A percentile compares a stretch with the other conserved stretches of the same genome.
phyloP scores from a whole-genome alignment of 2,888 invertebrate genomes.

The Psylliodes chrysocephalus region DNA sequence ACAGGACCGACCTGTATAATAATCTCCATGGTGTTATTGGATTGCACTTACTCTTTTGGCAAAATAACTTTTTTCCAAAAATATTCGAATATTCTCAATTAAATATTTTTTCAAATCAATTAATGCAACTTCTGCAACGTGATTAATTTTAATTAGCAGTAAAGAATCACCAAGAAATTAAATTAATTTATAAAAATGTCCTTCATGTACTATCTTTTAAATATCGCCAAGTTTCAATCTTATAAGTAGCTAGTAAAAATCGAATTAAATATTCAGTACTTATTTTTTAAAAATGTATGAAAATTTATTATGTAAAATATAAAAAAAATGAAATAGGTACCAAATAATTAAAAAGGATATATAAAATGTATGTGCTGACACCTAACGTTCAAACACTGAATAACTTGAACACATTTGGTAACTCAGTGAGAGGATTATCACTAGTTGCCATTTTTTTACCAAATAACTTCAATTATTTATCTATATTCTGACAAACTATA shows the following conservation, averaged over 20 bases:
- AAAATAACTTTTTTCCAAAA: conserved; percentile 4
- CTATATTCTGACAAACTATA: too few relatives aligned
- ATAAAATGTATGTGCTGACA: conserved; percentile 32
- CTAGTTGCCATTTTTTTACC: conserved; percentile 4
- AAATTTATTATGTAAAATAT: too few relatives aligned
- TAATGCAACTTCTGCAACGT: too few relatives aligned
- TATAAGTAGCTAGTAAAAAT: conserved; percentile 23
- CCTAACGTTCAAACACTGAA: conserved; percentile 31
- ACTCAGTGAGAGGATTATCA: conserved; percentile 5
- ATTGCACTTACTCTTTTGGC: conserved; percentile 16
- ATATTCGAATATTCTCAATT: too few relatives aligned
- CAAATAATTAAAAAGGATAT: background rate
- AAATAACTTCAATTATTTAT: too few relatives aligned
- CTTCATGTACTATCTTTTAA: conserved; percentile 23
- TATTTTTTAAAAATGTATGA: background rate
- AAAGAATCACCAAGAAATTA: too few relatives aligned
- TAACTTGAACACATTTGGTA: conserved; percentile 28
- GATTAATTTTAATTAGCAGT: too few relatives aligned
- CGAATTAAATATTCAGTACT: background rate
- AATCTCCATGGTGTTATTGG: conserved; percentile 11
- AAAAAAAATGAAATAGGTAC: conserved; percentile 1
- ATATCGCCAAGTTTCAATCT: conserved; percentile 23
- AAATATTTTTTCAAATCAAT: background rate
- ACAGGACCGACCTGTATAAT: conserved; percentile 1
- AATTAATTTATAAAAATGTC: background rate